phyloP scores from a whole-genome alignment of 2,888 invertebrate species.

The Macrosoma leucophasiata region DNA sequence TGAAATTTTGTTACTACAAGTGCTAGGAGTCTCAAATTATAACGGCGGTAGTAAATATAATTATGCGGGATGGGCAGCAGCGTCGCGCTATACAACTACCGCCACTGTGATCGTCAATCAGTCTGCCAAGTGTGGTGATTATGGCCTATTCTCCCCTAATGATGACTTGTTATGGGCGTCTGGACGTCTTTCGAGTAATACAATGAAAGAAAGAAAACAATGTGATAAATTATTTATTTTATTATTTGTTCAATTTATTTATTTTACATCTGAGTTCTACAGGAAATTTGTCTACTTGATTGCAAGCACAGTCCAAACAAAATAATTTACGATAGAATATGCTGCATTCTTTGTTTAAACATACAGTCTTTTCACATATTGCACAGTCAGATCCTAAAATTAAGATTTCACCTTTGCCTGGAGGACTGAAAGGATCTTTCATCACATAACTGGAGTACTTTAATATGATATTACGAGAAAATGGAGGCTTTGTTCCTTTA shows the following conservation, averaged over 20 bases:
- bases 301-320: constrained; percentile 82
- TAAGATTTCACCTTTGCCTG: constrained; percentile 83
- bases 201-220: too few species aligned
- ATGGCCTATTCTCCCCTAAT: too few species aligned
- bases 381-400: constrained; percentile 86
- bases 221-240: neutral
- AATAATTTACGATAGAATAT: constrained; percentile 84
- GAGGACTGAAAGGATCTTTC: constrained; percentile 89
- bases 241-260: too few species aligned
- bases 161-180: too few species aligned
- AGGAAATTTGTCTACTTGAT: constrained; percentile 79
- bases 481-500: constrained; percentile 84
- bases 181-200: too few species aligned
- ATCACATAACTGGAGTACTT: constrained; percentile 85
- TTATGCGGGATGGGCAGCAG: too few species aligned
- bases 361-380: constrained; percentile 80
- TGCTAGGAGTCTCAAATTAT: too few species aligned
- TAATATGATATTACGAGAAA: constrained; percentile 79
- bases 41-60: too few species aligned
- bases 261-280: constrained; percentile 79
- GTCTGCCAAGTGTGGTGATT: too few species aligned
- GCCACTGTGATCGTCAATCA: too few species aligned
- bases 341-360: constrained; percentile 85
- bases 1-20: too few species aligned
- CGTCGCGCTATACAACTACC: too few species aligned